Percentiles rank a stretch among this genome's conserved stretches.
Evolutionary conservation across 2,888 invertebrate species (phyloP).

Genomic region (Lepidonotus clava): DNA sequence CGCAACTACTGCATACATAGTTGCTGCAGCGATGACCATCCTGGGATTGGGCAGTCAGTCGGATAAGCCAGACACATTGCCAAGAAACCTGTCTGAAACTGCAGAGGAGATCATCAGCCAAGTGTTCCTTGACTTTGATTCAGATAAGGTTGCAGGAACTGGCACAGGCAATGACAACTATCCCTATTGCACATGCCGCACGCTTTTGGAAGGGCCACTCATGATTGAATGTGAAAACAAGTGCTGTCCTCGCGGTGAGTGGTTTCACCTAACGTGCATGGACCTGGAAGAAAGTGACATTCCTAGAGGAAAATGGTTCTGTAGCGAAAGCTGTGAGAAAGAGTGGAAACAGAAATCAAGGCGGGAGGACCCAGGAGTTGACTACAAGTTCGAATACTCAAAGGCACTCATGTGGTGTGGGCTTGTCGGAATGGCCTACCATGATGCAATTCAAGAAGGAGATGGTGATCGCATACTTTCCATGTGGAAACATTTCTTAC

Average conservation of each 20-base stretch:
- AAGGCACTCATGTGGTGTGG: constrained; percentile 58
- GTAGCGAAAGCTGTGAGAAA: constrained; percentile 22
- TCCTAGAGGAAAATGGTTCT: constrained; percentile 28
- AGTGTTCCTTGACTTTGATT: background rate
- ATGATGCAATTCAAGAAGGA: constrained; percentile 64
- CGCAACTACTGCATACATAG: background rate
- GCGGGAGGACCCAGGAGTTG: background rate
- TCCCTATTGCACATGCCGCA: background rate
- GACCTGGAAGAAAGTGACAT: background rate
- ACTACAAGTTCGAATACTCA: background rate
- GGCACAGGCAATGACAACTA: background rate
- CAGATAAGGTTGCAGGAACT: background rate
- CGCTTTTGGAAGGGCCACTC: background rate
- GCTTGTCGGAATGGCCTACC: constrained; percentile 55
- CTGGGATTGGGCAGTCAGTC: background rate
- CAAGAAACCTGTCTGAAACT: background rate
- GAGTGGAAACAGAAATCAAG: background rate
- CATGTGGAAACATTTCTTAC: constrained; percentile 63
- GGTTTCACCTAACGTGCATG: constrained; percentile 9
- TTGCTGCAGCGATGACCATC: background rate
- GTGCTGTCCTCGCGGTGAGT: background rate
- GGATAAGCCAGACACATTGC: background rate
- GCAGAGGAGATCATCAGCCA: background rate
- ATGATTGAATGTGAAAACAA: background rate
- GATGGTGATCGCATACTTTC: constrained; percentile 61